Conservation (phyloP, 2,113 vertebrate species). For the Spermophilus dauricus region DNA sequence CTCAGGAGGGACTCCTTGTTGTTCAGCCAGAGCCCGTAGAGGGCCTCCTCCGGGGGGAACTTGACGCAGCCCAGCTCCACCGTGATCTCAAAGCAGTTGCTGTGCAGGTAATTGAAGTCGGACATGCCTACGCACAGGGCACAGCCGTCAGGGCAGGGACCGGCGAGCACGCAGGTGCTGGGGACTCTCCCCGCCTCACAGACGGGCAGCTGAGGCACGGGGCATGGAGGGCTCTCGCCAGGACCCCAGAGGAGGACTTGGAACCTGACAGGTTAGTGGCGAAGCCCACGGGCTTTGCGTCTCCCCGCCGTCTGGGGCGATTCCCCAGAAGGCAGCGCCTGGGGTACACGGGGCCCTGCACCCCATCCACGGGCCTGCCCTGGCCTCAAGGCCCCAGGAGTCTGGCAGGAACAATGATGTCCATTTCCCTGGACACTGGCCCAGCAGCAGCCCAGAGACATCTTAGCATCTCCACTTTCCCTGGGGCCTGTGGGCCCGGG, state of each 20-base stretch:
- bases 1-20: constrained; percentile 95
- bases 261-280: fast-evolving
- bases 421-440: fast-evolving
- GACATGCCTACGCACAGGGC: constrained; percentile 92
- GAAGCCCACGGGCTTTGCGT: too few species aligned
- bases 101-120: constrained; percentile 98
- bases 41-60: constrained; percentile 95
- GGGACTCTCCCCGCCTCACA: too few species aligned
- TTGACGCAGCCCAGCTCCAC: constrained; percentile 98
- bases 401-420: fast-evolving
- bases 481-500: fast-evolving
- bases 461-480: too few species aligned
- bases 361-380: not conserved
- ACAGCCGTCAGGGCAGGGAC: not conserved
- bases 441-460: not conserved
- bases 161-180: too few species aligned
- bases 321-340: not conserved
- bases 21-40: constrained; percentile 95
- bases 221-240: not conserved
- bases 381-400: too few species aligned
- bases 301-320: fast-evolving
- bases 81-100: constrained; percentile 97
- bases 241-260: not conserved
- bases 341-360: too few species aligned
- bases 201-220: not conserved